Base-by-base conservation (phyloP, 2,797 vertebrate species). In the Hemitrygon akajei region DNA sequence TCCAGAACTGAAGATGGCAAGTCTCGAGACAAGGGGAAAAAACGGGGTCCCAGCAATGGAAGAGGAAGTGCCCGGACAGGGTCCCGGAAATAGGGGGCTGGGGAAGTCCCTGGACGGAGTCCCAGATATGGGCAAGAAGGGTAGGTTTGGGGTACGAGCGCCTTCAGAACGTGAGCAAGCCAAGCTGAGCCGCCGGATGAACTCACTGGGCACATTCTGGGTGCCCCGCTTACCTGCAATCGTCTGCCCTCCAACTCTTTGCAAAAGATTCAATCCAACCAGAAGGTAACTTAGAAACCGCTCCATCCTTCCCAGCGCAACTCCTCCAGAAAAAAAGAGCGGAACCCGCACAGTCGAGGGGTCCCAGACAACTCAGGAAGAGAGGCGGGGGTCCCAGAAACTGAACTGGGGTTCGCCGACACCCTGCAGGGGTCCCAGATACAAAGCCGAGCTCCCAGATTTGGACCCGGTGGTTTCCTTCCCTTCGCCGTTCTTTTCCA, bases 241-340 rank as follows among this genome's bases (percentile, higher is more conserved):
- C 16, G 87, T 37, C 87, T 91, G 87, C 18, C n/a, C 87, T 71
- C 63, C 66, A 63, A 91, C 87, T 91, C 87, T 25, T 63, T 34
- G 87, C 30, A 66, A 71, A 34, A 91, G n/a, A 71, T 7, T 37
- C 63, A 91, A 30, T n/a, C n/a, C 87, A 63, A 86, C 10, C 82
- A 86, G 12, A 16, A 86, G 4, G 82, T 30, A 86, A 86, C 2
- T 58, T 60, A 86, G 82, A 86, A 60, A 14, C 10, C 56, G 56
- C 82, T 86, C 12, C 82, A 86, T 86, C 56, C 73, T 25, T 76
- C 7, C 34, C 30, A 27, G 75, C 75, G 75, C 30, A 11, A 27
- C 75, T 77, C 30, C 30, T 18, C 75, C 75, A 27, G 25, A 7
- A 12, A n/a, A n/a, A 77, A 37, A 0, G 81, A 73, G 20, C 71